Evolutionary conservation across 2,888 invertebrate genomes (phyloP), one percentile per base, ranked within the genome.

Genomic region (Ichneumoninae sp.): DNA sequence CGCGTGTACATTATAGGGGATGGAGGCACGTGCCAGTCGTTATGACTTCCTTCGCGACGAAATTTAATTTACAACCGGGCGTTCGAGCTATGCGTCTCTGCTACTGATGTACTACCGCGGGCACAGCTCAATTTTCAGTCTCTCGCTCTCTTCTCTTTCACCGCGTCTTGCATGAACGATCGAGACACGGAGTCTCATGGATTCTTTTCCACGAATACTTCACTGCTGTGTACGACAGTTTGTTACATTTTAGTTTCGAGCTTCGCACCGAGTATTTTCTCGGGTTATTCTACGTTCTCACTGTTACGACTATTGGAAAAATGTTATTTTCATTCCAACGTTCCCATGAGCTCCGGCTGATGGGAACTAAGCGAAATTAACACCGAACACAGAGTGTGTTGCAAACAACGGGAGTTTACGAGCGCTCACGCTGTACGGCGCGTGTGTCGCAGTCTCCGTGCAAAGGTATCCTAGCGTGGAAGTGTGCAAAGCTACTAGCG

Each of bases 21-120:
- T 26, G 30, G 75, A 82, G 90, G 86, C 90, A 91, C 91, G 91
- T 90, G 90, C 90, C 89, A 76, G 79, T 87, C 89, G 89, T 90
- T 89, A 90, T 87, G 89, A 90, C 90, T 91, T 91, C 89, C 89
- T 90, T 88, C 82, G 80, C 87, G 85, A 89, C 89, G 87, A 88
- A 89, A 91, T 90, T 91, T 90, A 87, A 90, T 90, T 90, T 91
- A 89, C 87, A 89, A 86, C 89, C 87, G 85, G 87, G 54, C 89
- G 75, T 76, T 66, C 40, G 54, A 62, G 68, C 88, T 86, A 83
- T 72, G 86, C 78, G 71, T 85, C 86, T 87, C 86, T n/a, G 69
- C 70, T 72, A 13, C 47, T 66, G 65, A 72, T 30, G 54, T 71
- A 40, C 44, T 16, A 47, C 62, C 68, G 68, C 66, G 66, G 47